Evolutionary conservation across 2,113 vertebrate genomes (phyloP).

Genomic region (Trematomus loennbergii): DNA sequence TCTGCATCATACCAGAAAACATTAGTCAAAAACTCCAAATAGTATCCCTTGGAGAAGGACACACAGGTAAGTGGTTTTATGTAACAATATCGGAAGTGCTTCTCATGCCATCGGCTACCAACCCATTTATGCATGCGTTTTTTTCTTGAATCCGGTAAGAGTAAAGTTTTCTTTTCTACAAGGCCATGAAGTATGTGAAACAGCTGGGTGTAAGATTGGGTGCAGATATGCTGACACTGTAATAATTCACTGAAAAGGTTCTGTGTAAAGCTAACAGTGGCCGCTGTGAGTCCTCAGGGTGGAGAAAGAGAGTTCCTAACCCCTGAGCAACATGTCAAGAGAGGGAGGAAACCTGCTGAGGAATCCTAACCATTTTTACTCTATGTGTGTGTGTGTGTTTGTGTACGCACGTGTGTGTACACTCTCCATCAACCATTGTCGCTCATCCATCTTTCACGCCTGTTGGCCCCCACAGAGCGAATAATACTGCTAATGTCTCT

Average conservation of each 20-base stretch:
- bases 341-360: slow-evolving; percentile 60
- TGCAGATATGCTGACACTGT: slow-evolving; percentile 60
- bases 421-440: slow-evolving; percentile 51
- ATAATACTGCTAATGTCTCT: slow-evolving; percentile 55
- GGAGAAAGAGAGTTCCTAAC: slow-evolving; percentile 56
- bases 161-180: slow-evolving; percentile 27
- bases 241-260: slow-evolving; percentile 65
- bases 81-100: slow-evolving; percentile 46
- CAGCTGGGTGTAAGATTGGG: slow-evolving; percentile 58
- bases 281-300: slow-evolving; percentile 40
- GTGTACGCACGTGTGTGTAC: neutral
- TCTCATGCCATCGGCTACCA: slow-evolving; percentile 50
- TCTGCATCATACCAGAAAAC: slow-evolving; percentile 5
- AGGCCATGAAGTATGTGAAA: slow-evolving; percentile 41
- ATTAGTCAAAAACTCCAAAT: slow-evolving; percentile 24
- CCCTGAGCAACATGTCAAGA: slow-evolving; percentile 48
- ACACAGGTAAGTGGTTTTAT: slow-evolving; percentile 42
- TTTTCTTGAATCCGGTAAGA: slow-evolving; percentile 8
- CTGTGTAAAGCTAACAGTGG: slow-evolving; percentile 62
- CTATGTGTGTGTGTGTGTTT: slow-evolving; percentile 18
- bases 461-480: slow-evolving; percentile 48
- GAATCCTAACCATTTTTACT: slow-evolving; percentile 58
- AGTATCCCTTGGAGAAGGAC: slow-evolving; percentile 19
- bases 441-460: slow-evolving; percentile 67
- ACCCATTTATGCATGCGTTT: slow-evolving; percentile 29